Conservation (phyloP, 2,888 invertebrate genomes). For the Mimumesa dahlbomi region DNA sequence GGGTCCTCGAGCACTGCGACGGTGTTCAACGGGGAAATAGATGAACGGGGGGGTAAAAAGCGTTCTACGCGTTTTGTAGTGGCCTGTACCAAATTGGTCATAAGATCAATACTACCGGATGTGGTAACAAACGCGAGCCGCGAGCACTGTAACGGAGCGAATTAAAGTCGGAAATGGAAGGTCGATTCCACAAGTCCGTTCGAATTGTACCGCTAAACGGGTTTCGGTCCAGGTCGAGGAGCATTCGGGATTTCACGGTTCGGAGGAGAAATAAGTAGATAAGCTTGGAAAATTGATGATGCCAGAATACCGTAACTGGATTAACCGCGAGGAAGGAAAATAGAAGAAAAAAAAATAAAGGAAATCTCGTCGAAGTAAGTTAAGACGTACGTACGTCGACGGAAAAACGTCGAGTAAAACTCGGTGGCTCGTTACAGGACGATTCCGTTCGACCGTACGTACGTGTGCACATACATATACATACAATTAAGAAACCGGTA, state of each 20-base stretch:
- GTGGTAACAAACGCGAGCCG: neutral
- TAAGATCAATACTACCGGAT: conserved; percentile 25
- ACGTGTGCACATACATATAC: too few relatives aligned
- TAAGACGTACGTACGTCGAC: neutral
- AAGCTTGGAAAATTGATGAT: conserved; percentile 12
- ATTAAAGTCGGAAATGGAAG: neutral
- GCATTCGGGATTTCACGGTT: conserved; percentile 6
- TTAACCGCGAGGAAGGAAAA: neutral
- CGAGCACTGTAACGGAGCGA: neutral
- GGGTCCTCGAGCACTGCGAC: conserved; percentile 23
- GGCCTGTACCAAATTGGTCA: conserved; percentile 28
- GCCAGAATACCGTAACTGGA: neutral
- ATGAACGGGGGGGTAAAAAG: neutral
- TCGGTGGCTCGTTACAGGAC: too few relatives aligned
- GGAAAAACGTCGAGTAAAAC: too few relatives aligned
- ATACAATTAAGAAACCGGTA: too few relatives aligned
- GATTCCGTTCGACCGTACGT: too few relatives aligned
- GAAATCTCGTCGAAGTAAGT: neutral
- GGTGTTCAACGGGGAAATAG: conserved; percentile 22
- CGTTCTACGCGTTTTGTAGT: conserved; percentile 1
- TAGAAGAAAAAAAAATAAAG: neutral
- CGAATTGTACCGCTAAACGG: neutral
- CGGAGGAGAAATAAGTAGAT: neutral
- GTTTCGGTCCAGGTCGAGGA: conserved; percentile 2
- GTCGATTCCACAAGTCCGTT: neutral